Conservation (phyloP, 2,113 vertebrate species). For the Mustela nigripes region DNA sequence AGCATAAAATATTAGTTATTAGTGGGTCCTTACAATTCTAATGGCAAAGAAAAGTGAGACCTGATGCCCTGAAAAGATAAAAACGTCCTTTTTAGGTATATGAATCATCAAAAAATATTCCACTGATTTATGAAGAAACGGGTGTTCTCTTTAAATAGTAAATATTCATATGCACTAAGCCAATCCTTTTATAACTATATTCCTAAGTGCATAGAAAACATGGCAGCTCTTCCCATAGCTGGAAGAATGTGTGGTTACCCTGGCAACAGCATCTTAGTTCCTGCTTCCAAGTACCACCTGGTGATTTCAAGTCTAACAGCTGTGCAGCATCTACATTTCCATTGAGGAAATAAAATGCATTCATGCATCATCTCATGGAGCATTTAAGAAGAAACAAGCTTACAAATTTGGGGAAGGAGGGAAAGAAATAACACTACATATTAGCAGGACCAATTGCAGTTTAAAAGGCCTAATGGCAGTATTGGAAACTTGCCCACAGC, state of each 20-base stretch:
- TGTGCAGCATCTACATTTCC: constrained; percentile 68
- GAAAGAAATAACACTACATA: not conserved
- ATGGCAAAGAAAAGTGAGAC: constrained; percentile 28
- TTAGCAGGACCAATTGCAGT: not conserved
- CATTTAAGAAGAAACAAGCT: constrained; percentile 64
- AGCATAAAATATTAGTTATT: constrained; percentile 21
- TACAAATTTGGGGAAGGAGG: constrained; percentile 35
- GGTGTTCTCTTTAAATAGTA: constrained; percentile 62
- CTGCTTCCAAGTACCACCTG: constrained; percentile 77
- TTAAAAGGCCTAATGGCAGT: not conserved
- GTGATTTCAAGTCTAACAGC: constrained; percentile 68
- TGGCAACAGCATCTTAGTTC: constrained; percentile 74
- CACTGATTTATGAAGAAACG: constrained; percentile 54
- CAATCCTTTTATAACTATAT: constrained; percentile 61
- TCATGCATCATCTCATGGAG: constrained; percentile 45
- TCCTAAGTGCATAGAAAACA: constrained; percentile 64
- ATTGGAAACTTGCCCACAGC: constrained; percentile 3
- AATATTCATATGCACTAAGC: constrained; percentile 60
- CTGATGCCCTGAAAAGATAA: constrained; percentile 51
- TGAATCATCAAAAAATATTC: constrained; percentile 48
- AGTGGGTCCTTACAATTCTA: constrained; percentile 26
- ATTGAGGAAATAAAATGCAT: constrained; percentile 69
- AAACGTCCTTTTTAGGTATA: not conserved
- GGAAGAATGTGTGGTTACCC: constrained; percentile 75
- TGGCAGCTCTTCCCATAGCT: constrained; percentile 54